phyloP scores from a whole-genome alignment of 2,113 vertebrate genomes.

The Tringa solitaria region DNA sequence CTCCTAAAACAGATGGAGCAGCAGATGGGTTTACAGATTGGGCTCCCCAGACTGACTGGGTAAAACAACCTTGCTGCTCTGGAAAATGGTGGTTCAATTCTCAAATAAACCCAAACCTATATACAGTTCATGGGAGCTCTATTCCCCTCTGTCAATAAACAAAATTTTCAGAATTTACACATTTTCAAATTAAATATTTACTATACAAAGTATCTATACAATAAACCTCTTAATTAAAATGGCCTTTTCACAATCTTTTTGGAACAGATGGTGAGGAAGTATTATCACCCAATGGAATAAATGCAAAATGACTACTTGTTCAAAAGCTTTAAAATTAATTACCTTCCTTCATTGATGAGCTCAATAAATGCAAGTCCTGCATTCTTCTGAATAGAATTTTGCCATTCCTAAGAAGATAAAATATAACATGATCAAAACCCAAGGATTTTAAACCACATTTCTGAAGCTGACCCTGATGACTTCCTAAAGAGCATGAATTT shows the following conservation, averaged over 20 bases:
- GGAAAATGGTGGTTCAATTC: conserved; percentile 52
- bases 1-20: conserved; percentile 85
- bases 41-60: conserved; percentile 71
- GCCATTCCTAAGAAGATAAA: conserved; percentile 91
- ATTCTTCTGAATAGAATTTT: conserved; percentile 99
- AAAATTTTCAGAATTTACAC: neutral
- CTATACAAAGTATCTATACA: neutral
- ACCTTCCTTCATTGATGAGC: conserved; percentile 99
- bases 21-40: conserved; percentile 87
- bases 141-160: conserved; percentile 17
- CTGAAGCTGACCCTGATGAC: neutral
- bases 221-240: conserved; percentile 38
- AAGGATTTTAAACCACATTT: conserved; percentile 25
- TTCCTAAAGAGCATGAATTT: neutral
- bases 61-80: conserved; percentile 64
- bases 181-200: conserved; percentile 7
- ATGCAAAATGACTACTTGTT: conserved; percentile 44
- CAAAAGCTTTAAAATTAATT: conserved; percentile 73
- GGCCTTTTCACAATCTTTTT: conserved; percentile 11
- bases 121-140: neutral
- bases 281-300: conserved; percentile 51
- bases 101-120: conserved; percentile 26
- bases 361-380: conserved; percentile 98
- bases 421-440: conserved; percentile 55
- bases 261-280: conserved; percentile 67